Evolutionary conservation across 1,140 invertebrate species (phyloP), one percentile per base, ranked within the genome.

Genomic region (Trachelipus rathkii): DNA sequence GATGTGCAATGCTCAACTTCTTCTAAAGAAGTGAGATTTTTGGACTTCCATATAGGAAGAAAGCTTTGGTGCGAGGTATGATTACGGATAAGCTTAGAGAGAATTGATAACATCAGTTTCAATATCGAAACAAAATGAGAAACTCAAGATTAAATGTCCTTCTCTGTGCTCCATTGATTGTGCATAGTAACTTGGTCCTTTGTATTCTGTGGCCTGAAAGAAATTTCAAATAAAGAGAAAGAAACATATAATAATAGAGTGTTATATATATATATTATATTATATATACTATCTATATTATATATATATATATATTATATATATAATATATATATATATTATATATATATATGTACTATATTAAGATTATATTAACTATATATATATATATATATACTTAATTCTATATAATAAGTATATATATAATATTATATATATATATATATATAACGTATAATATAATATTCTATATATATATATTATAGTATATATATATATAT

Each of bases 21-120:
- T 87, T 46, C 87, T 88, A 76, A 93, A 75, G 83, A 89, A 72
- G 85, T 85, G 79, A 87, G 86, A 82, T 86, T 87, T 83, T 84
- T 89, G 82, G 89, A 88, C n/a, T 83, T 93, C 93, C 82, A 95
- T 87, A 69, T 89, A 85, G 78, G 92, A 72, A 98, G 86, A 86
- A 97, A 93, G 66, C 91, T 91, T 84, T 97, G 92, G 73, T 87
- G 68, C 93, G 87, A 0, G 94, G 86, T 98, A 99, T 0, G 95
- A 95, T 85, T 98, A 99, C 0, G 97, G 97, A 82, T 92, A 95
- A 10, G n/a, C 91, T 92, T 82, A 97, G 89, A 0, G 93, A 89
- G 87, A 99, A 98, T 83, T 98, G 95, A 84, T 96, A 98, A 95
- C 89, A 82, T 94, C 92, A 79, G 93, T 91, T 85, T 97, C 95